These are phyloP conservation scores for Sinelater perroti DNA, from an alignment of 2,888 invertebrate genomes.

Conservation along the genomic window DNA sequence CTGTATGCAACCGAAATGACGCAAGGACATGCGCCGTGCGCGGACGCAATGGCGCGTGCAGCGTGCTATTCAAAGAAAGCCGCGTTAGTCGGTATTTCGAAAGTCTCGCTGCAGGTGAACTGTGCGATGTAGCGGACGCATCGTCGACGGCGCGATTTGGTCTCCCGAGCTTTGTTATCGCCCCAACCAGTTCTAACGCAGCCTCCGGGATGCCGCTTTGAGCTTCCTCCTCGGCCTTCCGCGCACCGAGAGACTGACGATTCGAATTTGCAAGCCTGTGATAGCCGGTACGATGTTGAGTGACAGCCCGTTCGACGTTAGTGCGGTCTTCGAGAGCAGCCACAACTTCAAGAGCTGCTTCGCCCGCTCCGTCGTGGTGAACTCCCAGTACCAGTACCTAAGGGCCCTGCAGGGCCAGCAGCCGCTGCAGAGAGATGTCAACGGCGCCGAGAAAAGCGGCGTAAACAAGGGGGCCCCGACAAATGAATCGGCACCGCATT, in stretches of 20 bases:
- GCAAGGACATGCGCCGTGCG: not conserved
- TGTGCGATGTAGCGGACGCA: not conserved
- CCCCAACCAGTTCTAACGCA: too few species aligned
- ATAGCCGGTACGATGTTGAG: conserved; percentile 43
- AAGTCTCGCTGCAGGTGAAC: conserved; percentile 26
- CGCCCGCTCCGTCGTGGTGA: conserved; percentile 57
- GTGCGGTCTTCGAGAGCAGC: conserved; percentile 51
- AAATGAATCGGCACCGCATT: not conserved
- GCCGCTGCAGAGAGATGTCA: conserved; percentile 21
- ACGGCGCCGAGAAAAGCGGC: not conserved
- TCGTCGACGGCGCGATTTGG: not conserved
- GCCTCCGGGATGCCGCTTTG: too few species aligned
- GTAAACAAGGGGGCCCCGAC: conserved; percentile 9
- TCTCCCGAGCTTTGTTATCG: too few species aligned
- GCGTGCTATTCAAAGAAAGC: conserved; percentile 36
- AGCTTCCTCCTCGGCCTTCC: not conserved
- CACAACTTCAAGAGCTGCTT: conserved; percentile 58
- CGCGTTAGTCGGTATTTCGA: conserved; percentile 23
- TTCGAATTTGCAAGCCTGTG: not conserved
- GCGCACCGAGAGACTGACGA: not conserved
- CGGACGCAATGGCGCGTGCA: conserved; percentile 43
- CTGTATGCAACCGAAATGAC: conserved; percentile 15
- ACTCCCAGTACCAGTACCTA: conserved; percentile 52
- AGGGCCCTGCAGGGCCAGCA: not conserved
- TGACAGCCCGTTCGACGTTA: conserved; percentile 49